Base-by-base conservation (phyloP, 2,888 invertebrate species). In the Aleiodes testaceus region DNA sequence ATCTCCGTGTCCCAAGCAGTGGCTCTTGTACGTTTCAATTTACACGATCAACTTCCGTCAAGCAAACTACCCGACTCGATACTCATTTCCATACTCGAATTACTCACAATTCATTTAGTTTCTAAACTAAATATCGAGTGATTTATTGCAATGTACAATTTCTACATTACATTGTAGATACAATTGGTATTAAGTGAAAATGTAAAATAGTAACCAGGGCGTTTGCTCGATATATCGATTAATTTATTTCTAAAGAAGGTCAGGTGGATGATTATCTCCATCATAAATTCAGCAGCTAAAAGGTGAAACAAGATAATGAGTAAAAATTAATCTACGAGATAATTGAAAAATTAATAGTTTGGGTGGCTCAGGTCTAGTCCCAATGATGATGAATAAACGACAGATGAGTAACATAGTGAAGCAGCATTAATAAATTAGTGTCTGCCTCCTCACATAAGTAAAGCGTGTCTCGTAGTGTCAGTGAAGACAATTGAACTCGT, bases 351-450 rank as follows among this genome's bases (percentile, higher is more conserved):
- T 49, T 26, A 36, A 36, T 3, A 55, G 30, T 55, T 55, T n/a
- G 55, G 26, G 55, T 55, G 30, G 66, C 69, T 78, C 75, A 77
- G 61, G 69, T 77, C 79, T 79, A 79, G 36, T 36, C 77, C 77
- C 81, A 83, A 85, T 84, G 80, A 81, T 82, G 82, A 84, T 84
- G 83, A 85, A 84, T 84, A 85, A 84, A 84, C 84, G 72, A 18
- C 44, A 18, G 81, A 82, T 80, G 81, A 82, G 81, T 82, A 81
- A 82, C 80, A 76, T 69, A 45, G 72, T 50, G 74, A 79, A 82
- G 82, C 81, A 78, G 81, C 79, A 83, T 84, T 84, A 82, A 84
- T 84, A 83, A 85, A 84, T 83, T 83, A 84, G 81, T 83, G 81
- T 82, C 81, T 81, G 80, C 70, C 80, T 83, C 79, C 12, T 26